Percentiles rank a stretch among this genome's conserved stretches.
Conservation (phyloP, 2,888 invertebrate species). For the Apotomis betuletana region DNA sequence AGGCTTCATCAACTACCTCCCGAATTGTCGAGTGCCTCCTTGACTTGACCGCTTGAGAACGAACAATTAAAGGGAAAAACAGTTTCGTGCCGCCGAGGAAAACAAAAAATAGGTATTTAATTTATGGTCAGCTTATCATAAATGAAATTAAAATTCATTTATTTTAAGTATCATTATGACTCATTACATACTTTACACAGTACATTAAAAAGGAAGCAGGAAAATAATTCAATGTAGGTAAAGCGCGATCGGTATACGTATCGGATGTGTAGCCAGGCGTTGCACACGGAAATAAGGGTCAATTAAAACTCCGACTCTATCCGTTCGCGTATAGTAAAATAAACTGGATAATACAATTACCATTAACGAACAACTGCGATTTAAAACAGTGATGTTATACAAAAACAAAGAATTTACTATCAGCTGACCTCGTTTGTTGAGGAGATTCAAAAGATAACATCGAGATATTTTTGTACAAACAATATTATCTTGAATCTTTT, state of each 20-base stretch:
- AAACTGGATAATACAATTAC: conserved; percentile 28
- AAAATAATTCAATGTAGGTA: conserved; percentile 33
- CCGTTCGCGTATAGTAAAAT: conserved; percentile 22
- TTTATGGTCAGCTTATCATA: conserved; percentile 24
- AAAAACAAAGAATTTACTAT: conserved; percentile 22
- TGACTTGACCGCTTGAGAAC: conserved; percentile 14
- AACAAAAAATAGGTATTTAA: conserved; percentile 9
- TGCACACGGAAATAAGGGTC: conserved; percentile 39
- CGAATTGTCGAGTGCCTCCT: conserved; percentile 9
- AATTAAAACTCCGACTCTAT: conserved; percentile 34
- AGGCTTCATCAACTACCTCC: background rate
- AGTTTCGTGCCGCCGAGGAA: conserved; percentile 6
- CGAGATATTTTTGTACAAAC: conserved; percentile 33
- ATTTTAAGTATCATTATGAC: too few relatives aligned
- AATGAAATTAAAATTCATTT: too few relatives aligned
- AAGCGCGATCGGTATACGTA: conserved; percentile 30
- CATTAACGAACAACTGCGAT: conserved; percentile 23
- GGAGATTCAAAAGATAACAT: conserved; percentile 33
- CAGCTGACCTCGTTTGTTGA: conserved; percentile 27
- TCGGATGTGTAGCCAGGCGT: conserved; percentile 36
- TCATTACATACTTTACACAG: too few relatives aligned
- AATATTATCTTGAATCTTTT: conserved; percentile 34
- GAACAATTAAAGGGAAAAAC: conserved; percentile 22
- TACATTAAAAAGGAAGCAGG: conserved; percentile 26
- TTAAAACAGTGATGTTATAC: conserved; percentile 14